Conservation (phyloP, 1,140 invertebrate genomes). For the Akabosia matsudoensis region DNA sequence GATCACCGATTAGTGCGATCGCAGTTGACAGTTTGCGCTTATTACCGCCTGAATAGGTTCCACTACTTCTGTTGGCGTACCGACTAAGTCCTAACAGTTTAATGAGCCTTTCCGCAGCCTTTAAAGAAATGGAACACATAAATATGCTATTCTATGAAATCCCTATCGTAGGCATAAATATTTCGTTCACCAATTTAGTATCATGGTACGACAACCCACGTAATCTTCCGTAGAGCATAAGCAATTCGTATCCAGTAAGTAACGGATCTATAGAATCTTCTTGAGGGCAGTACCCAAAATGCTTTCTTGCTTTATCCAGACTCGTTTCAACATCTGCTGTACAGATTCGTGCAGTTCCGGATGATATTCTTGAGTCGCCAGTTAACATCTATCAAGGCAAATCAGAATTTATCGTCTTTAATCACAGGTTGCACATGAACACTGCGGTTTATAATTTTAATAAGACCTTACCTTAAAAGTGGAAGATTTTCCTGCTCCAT, state of each 20-base stretch:
- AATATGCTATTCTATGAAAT: constrained; percentile 49
- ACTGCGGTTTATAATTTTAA: constrained; percentile 6
- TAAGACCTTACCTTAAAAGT: constrained; percentile 66
- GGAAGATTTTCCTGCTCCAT: constrained; percentile 87
- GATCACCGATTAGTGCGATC: constrained; percentile 63
- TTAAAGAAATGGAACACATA: neutral
- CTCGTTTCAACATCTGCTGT: constrained; percentile 45
- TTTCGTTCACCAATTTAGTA: constrained; percentile 8
- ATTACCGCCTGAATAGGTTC: constrained; percentile 60
- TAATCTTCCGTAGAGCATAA: constrained; percentile 39
- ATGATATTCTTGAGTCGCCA: constrained; percentile 61
- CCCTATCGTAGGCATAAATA: constrained; percentile 30
- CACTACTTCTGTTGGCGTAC: constrained; percentile 46
- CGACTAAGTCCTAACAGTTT: constrained; percentile 38
- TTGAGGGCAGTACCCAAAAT: constrained; percentile 74
- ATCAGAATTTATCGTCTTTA: constrained; percentile 2
- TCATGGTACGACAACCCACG: constrained; percentile 37
- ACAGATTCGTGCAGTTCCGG: constrained; percentile 56
- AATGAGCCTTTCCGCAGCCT: constrained; percentile 34
- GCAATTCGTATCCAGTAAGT: constrained; percentile 56
- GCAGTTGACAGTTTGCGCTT: constrained; percentile 64
- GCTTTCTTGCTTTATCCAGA: constrained; percentile 44
- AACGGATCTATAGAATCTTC: constrained; percentile 77
- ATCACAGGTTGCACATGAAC: neutral
- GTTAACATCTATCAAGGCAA: constrained; percentile 61